These are phyloP conservation scores for Diceros bicornis DNA, from an alignment of 2,797 vertebrate genomes.

Conservation along the genomic window DNA sequence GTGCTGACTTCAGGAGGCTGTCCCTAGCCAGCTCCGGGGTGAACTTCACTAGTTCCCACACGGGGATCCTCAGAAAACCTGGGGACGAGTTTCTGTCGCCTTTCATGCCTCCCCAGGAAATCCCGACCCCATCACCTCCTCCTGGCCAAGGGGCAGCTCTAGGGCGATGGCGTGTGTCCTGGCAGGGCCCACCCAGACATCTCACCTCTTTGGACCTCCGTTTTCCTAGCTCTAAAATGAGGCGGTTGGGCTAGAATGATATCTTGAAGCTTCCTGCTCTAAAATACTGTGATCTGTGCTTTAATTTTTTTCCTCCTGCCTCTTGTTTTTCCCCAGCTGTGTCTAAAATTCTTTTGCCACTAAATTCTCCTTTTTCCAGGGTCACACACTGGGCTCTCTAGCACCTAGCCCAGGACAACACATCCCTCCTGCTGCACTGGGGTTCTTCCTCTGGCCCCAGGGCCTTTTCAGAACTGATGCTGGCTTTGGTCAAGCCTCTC, in stretches of 20 bases:
- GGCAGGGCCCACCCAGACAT: rapidly evolving
- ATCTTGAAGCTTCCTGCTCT: not conserved
- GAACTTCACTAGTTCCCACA: rapidly evolving
- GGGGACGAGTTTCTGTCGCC: not conserved
- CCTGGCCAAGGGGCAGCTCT: not conserved
- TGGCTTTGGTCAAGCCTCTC: not conserved
- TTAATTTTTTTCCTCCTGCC: not conserved
- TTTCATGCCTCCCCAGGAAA: too few species aligned
- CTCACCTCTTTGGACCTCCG: not conserved
- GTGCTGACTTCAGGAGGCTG: rapidly evolving
- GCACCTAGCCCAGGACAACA: not conserved
- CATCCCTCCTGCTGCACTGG: not conserved
- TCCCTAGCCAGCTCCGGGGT: rapidly evolving
- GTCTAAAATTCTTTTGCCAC: constrained; percentile 22
- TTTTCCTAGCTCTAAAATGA: not conserved
- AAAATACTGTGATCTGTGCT: not conserved
- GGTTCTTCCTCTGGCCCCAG: not conserved
- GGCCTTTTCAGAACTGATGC: not conserved
- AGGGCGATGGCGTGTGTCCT: not conserved
- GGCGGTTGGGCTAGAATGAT: not conserved
- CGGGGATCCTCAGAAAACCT: not conserved
- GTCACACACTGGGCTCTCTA: not conserved
- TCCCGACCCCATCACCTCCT: not conserved
- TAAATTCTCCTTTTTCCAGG: not conserved
- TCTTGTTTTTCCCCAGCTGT: not conserved